Percentiles rank a stretch among this genome's conserved stretches.
Evolutionary conservation across 2,113 vertebrate genomes (phyloP).

Genomic region (Sebastes schlegelii): DNA sequence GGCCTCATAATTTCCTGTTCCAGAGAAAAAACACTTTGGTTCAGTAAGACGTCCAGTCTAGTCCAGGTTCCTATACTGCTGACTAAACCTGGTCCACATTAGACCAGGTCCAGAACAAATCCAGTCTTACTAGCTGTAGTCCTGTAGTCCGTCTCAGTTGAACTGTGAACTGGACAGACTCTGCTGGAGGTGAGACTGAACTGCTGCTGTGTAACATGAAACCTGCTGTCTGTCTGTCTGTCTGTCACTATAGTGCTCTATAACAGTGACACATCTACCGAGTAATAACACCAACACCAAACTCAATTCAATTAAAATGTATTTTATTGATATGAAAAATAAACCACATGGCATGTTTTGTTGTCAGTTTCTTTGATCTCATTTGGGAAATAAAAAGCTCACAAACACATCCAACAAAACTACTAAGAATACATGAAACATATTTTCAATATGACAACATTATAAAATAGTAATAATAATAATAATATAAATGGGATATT

Average conservation of each 20-base stretch:
- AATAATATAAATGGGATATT: accelerated
- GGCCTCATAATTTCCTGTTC: constrained; percentile 12
- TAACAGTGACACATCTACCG: not conserved
- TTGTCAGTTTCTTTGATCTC: not conserved
- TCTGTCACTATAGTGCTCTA: not conserved
- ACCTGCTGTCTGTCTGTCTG: constrained; percentile 24
- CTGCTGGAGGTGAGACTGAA: constrained; percentile 48
- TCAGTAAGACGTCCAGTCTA: not conserved
- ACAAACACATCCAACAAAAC: not conserved
- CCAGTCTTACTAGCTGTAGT: not conserved
- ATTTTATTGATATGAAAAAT: too few relatives aligned
- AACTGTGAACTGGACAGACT: constrained; percentile 11
- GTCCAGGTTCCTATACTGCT: not conserved
- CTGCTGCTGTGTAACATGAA: constrained; percentile 48
- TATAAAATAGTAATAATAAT: not conserved
- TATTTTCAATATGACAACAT: not conserved
- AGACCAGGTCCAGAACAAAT: constrained; percentile 11
- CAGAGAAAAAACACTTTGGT: not conserved
- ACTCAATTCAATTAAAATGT: not conserved
- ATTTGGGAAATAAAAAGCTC: not conserved
- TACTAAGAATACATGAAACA: not conserved
- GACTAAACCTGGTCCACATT: not conserved
- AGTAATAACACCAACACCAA: not conserved
- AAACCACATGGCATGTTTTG: not conserved
- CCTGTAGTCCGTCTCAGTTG: not conserved